Conservation (phyloP, 2,113 vertebrate genomes). For the Perca fluviatilis region DNA sequence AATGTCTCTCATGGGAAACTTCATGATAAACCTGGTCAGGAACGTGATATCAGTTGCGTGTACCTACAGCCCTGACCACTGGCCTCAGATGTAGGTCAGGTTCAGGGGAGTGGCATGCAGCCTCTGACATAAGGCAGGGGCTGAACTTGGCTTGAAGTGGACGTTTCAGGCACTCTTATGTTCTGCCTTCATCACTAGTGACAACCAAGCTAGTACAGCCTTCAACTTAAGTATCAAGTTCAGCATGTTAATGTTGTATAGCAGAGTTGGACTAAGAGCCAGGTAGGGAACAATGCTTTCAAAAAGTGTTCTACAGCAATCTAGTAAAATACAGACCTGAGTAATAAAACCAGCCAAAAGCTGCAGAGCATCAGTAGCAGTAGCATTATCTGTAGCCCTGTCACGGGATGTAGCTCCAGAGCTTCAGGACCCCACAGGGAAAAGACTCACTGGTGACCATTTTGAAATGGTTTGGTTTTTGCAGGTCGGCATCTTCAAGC, state of each 20-base stretch:
- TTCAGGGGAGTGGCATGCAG: background rate
- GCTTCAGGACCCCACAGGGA: background rate
- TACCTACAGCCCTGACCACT: background rate
- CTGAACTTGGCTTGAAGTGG: background rate
- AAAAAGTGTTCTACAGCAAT: background rate
- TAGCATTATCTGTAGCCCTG: background rate
- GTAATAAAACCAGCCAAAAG: background rate
- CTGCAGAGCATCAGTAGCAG: slow-evolving; percentile 28
- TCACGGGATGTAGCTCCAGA: background rate
- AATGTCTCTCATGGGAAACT: background rate
- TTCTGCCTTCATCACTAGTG: background rate
- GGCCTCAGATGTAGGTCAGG: slow-evolving; percentile 44
- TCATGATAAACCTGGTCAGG: background rate
- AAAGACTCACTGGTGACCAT: background rate
- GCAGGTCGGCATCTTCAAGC: background rate
- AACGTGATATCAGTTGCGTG: background rate
- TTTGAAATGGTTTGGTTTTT: background rate
- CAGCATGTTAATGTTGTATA: background rate
- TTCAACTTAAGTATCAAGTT: background rate
- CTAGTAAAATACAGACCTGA: background rate
- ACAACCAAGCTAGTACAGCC: background rate
- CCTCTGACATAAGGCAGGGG: background rate
- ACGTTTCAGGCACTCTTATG: background rate
- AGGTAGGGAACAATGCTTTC: background rate
- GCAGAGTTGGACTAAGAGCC: slow-evolving; percentile 22